A percentile compares a stretch with the other conserved stretches of the same genome.
phyloP scores from a whole-genome alignment of 2,888 invertebrate species.

The Fabriciana adippe region DNA sequence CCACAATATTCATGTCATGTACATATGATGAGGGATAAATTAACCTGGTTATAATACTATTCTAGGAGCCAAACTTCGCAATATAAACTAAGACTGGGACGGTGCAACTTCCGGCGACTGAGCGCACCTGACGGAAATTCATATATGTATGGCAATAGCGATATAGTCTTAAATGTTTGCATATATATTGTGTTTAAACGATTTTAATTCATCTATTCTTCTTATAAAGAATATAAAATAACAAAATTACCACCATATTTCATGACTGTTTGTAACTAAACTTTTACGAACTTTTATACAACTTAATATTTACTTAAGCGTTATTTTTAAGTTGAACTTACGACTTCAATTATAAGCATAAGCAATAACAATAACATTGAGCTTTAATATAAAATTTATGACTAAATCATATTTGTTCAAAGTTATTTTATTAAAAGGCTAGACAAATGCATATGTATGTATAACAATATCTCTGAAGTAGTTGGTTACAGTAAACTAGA shows the following conservation, averaged over 20 bases:
- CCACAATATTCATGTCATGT: conserved; percentile 16
- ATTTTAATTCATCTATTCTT: not conserved
- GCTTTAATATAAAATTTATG: no score
- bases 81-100: conserved; percentile 19
- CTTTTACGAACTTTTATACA: no score
- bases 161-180: not conserved
- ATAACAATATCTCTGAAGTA: conserved; percentile 16
- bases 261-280: no score
- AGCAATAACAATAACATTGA: no score
- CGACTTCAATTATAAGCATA: no score
- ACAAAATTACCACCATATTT: no score
- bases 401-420: not conserved
- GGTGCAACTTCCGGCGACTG: conserved; percentile 24
- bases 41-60: conserved; percentile 18
- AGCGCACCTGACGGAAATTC: conserved; percentile 20
- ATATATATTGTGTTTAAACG: not conserved
- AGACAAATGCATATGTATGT: not conserved
- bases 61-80: conserved; percentile 24
- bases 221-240: no score
- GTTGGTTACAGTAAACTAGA: conserved; percentile 13
- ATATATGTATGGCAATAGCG: conserved; percentile 12
- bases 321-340: no score
- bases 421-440: conserved; percentile 14
- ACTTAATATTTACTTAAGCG: no score
- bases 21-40: conserved; percentile 21